Base-by-base conservation (phyloP, 1,140 invertebrate species). In the Caenorhabditis remanei region DNA sequence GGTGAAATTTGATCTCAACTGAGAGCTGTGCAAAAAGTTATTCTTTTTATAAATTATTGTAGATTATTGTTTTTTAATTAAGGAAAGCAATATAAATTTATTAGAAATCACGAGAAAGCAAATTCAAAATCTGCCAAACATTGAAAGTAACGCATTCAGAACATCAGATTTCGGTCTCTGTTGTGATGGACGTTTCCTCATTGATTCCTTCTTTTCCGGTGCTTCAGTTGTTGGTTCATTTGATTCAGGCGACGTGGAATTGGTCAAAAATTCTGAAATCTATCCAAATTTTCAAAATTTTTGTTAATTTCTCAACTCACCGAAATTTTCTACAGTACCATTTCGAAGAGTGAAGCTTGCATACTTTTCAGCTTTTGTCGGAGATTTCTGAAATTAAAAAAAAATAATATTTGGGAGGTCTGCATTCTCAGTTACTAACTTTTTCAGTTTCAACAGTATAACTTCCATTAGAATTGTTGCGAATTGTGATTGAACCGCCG, bases 1-100 rank as follows among this genome's bases (percentile, higher is more conserved):
- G 90, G 90, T 91, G 63, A 90, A 71, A 46, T 11, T n/a, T n/a
- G n/a, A 16, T 53, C 9, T 40, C 4, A 41, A 61, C 6, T 19
- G 8, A 61, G n/a, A 8, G 1, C 24, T 8, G 5, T 43, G 9
- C 14, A 71, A 0, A 65, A 9, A 65, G 6, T 65, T 32, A 19
- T 40, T 32, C 32, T 40, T 65, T 53, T 53, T 53, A n/a, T 9
- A 32, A 32, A 32, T n/a, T n/a, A n/a, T n/a, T n/a, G n/a, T 32
- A 32, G 32, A 32, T 32, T 32, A 32, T 32, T 1, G 32, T 32
- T 32, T 32, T n/a, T 32, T 32, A 32, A 32, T 32, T 0, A 32
- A 32, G 32, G 32, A 32, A 32, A 32, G 32, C 32, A 32, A 2
- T 32, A 2, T 32, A 32, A 32, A 32, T 32, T 32, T 32, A 32